Evolutionary conservation across 2,797 vertebrate species (phyloP).

Genomic region (Phataginus tetradactyla): DNA sequence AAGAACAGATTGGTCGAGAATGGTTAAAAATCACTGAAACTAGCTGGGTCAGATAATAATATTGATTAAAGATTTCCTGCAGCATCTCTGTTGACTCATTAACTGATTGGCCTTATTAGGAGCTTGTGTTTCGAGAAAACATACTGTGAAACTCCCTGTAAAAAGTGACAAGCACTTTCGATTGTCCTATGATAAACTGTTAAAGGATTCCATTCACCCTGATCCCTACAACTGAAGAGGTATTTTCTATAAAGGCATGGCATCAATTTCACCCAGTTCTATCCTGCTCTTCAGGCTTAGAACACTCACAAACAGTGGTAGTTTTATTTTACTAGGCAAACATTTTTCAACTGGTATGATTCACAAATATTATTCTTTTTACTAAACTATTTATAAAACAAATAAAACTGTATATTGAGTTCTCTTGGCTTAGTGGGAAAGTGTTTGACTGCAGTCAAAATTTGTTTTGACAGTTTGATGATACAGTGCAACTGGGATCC

Average conservation of each 20-base stretch:
- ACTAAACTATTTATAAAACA: slow-evolving; percentile 72
- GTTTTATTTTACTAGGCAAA: slow-evolving; percentile 49
- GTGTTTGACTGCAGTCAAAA: slow-evolving; percentile 69
- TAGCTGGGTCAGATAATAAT: not conserved
- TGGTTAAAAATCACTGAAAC: not conserved
- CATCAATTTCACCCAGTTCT: not conserved
- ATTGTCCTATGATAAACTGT: not conserved
- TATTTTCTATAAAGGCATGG: not conserved
- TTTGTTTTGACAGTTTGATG: slow-evolving; percentile 57
- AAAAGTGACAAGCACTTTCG: not conserved
- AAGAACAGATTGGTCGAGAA: not conserved
- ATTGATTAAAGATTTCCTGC: not conserved
- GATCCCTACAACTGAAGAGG: not conserved
- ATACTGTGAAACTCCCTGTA: not conserved
- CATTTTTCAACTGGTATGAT: slow-evolving; percentile 43
- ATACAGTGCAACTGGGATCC: not conserved
- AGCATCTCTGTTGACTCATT: not conserved
- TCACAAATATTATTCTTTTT: slow-evolving; percentile 70
- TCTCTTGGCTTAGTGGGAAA: slow-evolving; percentile 60
- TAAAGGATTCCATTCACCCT: not conserved
- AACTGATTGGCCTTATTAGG: not conserved
- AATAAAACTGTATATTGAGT: slow-evolving; percentile 68
- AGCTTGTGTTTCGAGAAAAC: not conserved
- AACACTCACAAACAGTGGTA: not conserved
- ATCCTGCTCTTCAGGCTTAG: not conserved